Conservation (phyloP, 2,113 vertebrate genomes). For the Colaptes auratus region DNA sequence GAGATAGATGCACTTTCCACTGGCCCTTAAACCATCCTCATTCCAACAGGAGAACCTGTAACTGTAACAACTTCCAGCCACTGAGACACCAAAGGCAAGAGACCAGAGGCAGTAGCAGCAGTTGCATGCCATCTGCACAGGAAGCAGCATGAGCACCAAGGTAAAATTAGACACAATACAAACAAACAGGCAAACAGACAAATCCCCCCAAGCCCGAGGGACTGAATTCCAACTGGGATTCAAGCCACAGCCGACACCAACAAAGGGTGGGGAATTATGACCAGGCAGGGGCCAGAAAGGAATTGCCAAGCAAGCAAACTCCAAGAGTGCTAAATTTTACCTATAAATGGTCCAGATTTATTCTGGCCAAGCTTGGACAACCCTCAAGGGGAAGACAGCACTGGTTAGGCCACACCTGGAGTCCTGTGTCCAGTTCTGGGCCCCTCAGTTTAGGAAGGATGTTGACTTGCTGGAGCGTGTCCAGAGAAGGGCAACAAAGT, state of each 20-base stretch:
- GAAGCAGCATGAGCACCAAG: conserved; percentile 80
- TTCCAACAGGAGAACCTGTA: conserved; percentile 80
- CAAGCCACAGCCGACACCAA: conserved; percentile 64
- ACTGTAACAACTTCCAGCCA: conserved; percentile 81
- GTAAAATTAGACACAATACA: conserved; percentile 70
- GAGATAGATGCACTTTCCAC: conserved; percentile 81
- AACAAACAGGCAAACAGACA: conserved; percentile 62
- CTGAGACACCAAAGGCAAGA: conserved; percentile 87
- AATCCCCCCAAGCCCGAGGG: conserved; percentile 64
- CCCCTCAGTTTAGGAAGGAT: no score
- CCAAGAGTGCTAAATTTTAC: conserved; percentile 80
- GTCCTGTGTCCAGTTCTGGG: no score
- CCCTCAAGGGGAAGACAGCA: no score
- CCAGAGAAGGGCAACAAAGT: no score
- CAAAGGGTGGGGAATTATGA: conserved; percentile 64
- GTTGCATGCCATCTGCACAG: conserved; percentile 78
- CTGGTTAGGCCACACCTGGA: no score
- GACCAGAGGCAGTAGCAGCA: conserved; percentile 69
- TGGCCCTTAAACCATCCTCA: conserved; percentile 87
- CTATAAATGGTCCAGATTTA: conserved; percentile 82
- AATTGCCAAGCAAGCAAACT: conserved; percentile 70
- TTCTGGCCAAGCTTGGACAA: no score
- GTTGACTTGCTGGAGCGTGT: no score
- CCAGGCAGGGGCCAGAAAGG: conserved; percentile 66
- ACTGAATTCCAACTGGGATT: conserved; percentile 68